These are phyloP conservation scores for Subanguina moxae DNA, from an alignment of 1,140 invertebrate genomes.

Conservation along the genomic window DNA sequence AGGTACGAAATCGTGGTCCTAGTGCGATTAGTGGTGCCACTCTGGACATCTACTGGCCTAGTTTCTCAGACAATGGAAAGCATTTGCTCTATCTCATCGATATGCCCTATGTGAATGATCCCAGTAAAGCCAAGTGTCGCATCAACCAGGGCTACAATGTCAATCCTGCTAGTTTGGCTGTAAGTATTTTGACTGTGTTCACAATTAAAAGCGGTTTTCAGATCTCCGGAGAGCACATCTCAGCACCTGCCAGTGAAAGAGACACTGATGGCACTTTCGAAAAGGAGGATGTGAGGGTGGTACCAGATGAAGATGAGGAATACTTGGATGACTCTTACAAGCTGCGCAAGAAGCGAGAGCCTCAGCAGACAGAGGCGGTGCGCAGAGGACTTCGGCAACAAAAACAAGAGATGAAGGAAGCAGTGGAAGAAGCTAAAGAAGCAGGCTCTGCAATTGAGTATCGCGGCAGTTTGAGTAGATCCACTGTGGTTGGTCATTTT, in stretches of 20 bases:
- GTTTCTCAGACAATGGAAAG: constrained; percentile 51
- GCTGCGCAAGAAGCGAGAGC: background rate
- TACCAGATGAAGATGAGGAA: constrained; percentile 25
- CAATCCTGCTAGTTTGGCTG: constrained; percentile 53
- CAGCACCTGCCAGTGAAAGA: constrained; percentile 35
- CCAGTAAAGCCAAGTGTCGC: constrained; percentile 48
- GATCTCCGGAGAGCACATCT: constrained; percentile 55
- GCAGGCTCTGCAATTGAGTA: constrained; percentile 51
- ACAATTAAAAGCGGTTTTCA: constrained; percentile 25
- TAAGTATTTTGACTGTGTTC: constrained; percentile 12
- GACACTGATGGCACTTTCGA: constrained; percentile 6
- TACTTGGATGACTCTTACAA: constrained; percentile 3
- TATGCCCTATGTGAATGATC: constrained; percentile 51
- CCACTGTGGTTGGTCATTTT: constrained; percentile 42
- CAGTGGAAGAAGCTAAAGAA: constrained; percentile 47
- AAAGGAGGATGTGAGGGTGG: constrained; percentile 6
- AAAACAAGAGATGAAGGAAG: constrained; percentile 45
- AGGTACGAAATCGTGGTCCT: constrained; percentile 53
- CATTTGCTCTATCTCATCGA: constrained; percentile 58
- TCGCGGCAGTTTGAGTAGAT: constrained; percentile 42
- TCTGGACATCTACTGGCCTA: constrained; percentile 58
- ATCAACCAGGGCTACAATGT: constrained; percentile 55
- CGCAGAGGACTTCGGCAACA: constrained; percentile 29
- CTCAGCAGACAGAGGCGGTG: background rate
- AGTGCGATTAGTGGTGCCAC: constrained; percentile 51